A percentile compares a stretch with the other conserved stretches of the same genome.
phyloP scores from a whole-genome alignment of 1,140 invertebrate species.

The Brachionus manjavacas region DNA sequence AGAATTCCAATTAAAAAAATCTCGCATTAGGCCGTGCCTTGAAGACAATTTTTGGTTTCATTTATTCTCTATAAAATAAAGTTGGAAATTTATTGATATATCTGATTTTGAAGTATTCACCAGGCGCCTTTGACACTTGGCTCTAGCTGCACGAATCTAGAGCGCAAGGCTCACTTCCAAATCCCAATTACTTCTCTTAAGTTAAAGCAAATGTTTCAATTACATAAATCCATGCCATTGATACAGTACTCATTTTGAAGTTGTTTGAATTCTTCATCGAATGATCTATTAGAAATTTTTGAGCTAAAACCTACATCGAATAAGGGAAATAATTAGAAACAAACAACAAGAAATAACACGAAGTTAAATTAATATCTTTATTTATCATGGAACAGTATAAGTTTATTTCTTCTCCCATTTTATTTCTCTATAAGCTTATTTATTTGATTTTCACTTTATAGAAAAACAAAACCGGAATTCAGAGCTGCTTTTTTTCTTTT shows the following conservation, averaged over 20 bases:
- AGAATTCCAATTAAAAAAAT: conserved; percentile 29
- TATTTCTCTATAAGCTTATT: not conserved
- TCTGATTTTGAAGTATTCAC: not conserved
- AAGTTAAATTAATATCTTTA: conserved; percentile 16
- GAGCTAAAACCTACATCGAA: not conserved
- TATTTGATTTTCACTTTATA: not conserved
- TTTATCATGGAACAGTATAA: not conserved
- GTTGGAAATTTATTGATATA: not conserved
- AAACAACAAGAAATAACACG: not conserved
- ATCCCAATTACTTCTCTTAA: not conserved
- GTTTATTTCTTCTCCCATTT: not conserved
- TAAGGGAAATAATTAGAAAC: conserved; percentile 38
- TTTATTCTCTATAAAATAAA: conserved; percentile 9
- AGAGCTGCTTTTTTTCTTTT: not conserved
- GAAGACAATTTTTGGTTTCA: not conserved
- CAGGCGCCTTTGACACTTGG: not conserved
- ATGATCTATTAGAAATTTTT: conserved; percentile 4
- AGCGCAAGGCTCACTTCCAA: not conserved
- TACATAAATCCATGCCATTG: conserved; percentile 1
- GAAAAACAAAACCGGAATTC: not conserved
- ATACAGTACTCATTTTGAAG: not conserved
- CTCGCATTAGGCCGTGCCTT: conserved; percentile 13
- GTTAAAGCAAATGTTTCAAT: conserved; percentile 14
- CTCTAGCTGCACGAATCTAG: not conserved
- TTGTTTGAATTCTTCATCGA: not conserved